Conservation (phyloP, 2,797 vertebrate species). For the Anolis apletophallus region DNA sequence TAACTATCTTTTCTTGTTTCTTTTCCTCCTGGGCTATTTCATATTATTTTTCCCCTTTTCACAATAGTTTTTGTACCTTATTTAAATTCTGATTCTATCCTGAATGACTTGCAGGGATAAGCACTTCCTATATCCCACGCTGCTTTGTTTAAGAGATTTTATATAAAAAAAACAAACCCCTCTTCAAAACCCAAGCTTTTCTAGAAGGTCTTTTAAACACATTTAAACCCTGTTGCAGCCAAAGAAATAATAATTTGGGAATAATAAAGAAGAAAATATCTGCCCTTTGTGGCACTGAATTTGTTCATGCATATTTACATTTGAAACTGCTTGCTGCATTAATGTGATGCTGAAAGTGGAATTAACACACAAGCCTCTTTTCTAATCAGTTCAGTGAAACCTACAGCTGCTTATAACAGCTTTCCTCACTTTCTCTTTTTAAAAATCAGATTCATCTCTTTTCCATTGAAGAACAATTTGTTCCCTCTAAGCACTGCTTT, state of each 20-base stretch:
- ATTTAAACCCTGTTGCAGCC: slow-evolving; percentile 40
- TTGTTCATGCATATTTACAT: slow-evolving; percentile 34
- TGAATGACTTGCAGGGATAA: slow-evolving; percentile 24
- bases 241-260: slow-evolving; percentile 32
- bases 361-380: slow-evolving; percentile 16
- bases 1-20: slow-evolving; percentile 3
- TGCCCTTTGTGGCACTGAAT: slow-evolving; percentile 23
- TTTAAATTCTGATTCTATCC: slow-evolving; percentile 56
- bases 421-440: background rate
- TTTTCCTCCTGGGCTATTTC: slow-evolving; percentile 41
- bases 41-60: slow-evolving; percentile 33
- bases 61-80: slow-evolving; percentile 53
- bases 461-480: slow-evolving; percentile 15
- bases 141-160: slow-evolving; percentile 44
- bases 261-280: slow-evolving; percentile 17
- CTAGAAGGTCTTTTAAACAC: slow-evolving; percentile 34
- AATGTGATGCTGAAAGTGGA: slow-evolving; percentile 42
- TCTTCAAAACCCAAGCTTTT: slow-evolving; percentile 21
- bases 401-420: background rate
- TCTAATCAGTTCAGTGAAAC: slow-evolving; percentile 12
- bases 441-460: slow-evolving; percentile 19
- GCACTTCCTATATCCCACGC: slow-evolving; percentile 34
- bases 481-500: background rate
- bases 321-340: slow-evolving; percentile 41
- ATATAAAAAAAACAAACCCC: background rate